Evolutionary conservation across 2,797 vertebrate species (phyloP).

Genomic region (Spondyliosoma cantharus): DNA sequence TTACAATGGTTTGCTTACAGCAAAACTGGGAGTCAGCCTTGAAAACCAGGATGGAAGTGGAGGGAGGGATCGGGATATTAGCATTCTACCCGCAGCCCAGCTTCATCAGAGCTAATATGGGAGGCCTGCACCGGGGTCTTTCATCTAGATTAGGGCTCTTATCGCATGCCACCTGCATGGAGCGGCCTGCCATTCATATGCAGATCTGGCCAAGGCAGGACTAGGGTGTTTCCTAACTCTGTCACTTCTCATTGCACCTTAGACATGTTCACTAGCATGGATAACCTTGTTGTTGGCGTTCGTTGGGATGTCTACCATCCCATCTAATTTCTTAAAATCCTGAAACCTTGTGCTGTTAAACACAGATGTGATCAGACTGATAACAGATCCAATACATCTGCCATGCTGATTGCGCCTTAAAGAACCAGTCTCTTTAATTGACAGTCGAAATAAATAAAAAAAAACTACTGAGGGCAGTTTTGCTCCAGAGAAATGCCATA

Average conservation of each 20-base stretch:
- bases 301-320: slow-evolving; percentile 53
- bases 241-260: slow-evolving; percentile 75
- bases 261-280: slow-evolving; percentile 62
- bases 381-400: slow-evolving; percentile 8
- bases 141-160: slow-evolving; percentile 83
- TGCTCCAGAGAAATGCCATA: neutral
- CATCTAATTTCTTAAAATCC: slow-evolving; percentile 47
- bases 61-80: slow-evolving; percentile 74
- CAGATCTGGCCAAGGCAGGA: slow-evolving; percentile 71
- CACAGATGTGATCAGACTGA: slow-evolving; percentile 8
- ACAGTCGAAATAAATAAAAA: neutral
- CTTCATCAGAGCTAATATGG: slow-evolving; percentile 81
- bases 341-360: slow-evolving; percentile 10
- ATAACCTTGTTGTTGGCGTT: slow-evolving; percentile 63
- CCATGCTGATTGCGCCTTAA: neutral
- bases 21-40: slow-evolving; percentile 53
- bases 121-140: slow-evolving; percentile 76
- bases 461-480: neutral
- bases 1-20: slow-evolving; percentile 67
- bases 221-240: slow-evolving; percentile 71
- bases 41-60: slow-evolving; percentile 45
- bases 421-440: neutral
- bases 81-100: slow-evolving; percentile 73
- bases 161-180: slow-evolving; percentile 82
- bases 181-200: slow-evolving; percentile 80